These are phyloP conservation scores for Meandrina meandrites DNA, from an alignment of 92 coral and sea anemone species.

Conservation along the genomic window DNA sequence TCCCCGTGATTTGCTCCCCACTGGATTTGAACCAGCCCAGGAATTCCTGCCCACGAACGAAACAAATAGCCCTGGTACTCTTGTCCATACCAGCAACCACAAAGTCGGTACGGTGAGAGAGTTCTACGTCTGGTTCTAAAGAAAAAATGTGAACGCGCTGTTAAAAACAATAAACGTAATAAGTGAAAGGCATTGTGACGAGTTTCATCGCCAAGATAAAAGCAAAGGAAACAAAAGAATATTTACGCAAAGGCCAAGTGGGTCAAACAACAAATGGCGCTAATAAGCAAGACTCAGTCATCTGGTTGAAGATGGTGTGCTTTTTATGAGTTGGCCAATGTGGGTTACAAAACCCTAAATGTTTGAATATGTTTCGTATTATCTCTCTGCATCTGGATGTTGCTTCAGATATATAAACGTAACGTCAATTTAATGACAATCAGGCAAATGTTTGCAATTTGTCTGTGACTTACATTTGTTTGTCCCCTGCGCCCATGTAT, in stretches of 20 bases:
- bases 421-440: neutral
- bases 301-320: too few species aligned
- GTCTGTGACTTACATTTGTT: too few species aligned
- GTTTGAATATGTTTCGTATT: neutral
- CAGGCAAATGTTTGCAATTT: neutral
- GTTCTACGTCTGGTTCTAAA: neutral
- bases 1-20: constrained; percentile 11
- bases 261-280: neutral
- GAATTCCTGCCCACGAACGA: constrained; percentile 29
- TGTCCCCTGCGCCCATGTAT: too few species aligned
- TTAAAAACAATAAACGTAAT: neutral
- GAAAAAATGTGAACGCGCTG: neutral
- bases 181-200: neutral
- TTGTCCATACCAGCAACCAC: constrained; percentile 33
- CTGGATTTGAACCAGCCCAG: constrained; percentile 35
- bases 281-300: too few species aligned
- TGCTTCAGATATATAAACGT: neutral
- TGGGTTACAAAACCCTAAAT: too few species aligned
- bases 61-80: constrained; percentile 12
- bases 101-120: constrained; percentile 16
- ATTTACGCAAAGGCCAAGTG: neutral
- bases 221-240: neutral
- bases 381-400: neutral
- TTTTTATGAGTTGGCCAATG: too few species aligned
- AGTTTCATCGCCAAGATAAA: neutral